Evolutionary conservation across 30 jellyfish, hydroid and myxozoan genomes (phyloP), one percentile per base, ranked within the genome.

Genomic region (Nemopilema nomurai): DNA sequence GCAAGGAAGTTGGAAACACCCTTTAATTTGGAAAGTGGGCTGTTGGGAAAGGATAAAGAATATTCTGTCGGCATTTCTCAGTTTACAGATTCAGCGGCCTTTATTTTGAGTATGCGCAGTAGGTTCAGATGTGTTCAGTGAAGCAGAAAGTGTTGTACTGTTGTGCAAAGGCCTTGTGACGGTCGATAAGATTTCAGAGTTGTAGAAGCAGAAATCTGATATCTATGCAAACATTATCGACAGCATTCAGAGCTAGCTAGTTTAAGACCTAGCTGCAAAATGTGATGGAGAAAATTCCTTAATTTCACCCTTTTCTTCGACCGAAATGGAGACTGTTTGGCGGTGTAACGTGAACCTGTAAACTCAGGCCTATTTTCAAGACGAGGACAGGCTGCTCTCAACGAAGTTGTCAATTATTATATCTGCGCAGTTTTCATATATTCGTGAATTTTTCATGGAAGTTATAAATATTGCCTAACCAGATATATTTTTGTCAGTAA

Each of bases 91-190:
- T 6, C 83, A 73, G 83, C 83, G 83, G 83, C 51, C 31, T 28
- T 41, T 18, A 18, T 41, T 8, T 41, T 32, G 83, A 73, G 50
- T 84, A 49, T 84, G 93, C 93, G 87, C 87, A 73, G 27, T 22
- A 49, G 9, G 13, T 49, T 32, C 31, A 74, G 80, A 74, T 82
- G 77, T 84, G 93, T 49, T 74, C 79, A 74, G 87, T 84, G 93
- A 74, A 84, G 87, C 93, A 74, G 93, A 84, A 72, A 73, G 68
- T 72, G 71, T 23, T 72, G 78, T 84, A 74, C 75, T 84, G 87
- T 77, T 67, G 87, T 72, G 87, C 83, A 30, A 65, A 62, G 83
- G 80, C 87, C 87, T 74, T 74, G 93, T 84, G 93, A 84, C 83
- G 22, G 24, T 49, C 49, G 18, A 73, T 71, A 73, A 41, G 57